Base-by-base conservation (phyloP, 2,888 invertebrate species). In the Listrodromus nycthemerus region DNA sequence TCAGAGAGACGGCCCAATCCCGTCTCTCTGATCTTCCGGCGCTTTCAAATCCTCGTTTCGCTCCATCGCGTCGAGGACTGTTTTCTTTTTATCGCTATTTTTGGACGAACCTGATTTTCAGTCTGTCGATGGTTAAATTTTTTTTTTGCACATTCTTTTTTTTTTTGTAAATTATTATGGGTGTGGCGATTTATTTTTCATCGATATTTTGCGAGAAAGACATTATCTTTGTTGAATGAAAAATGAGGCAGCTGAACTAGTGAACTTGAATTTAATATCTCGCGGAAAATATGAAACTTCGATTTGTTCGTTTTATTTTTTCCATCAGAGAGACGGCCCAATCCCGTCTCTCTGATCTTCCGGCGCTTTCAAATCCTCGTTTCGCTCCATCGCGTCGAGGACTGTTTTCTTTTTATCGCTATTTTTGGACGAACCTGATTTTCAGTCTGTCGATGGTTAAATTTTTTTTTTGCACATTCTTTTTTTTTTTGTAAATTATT, bases 261-360 rank as follows among this genome's bases (percentile, higher is more conserved):
- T n/a, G n/a, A n/a, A n/a, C n/a, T n/a, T n/a, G n/a, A n/a, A n/a
- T n/a, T n/a, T n/a, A n/a, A n/a, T n/a, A n/a, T n/a, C n/a, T n/a
- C n/a, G n/a, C n/a, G n/a, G n/a, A n/a, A n/a, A n/a, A n/a, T n/a
- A n/a, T n/a, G n/a, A n/a, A n/a, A n/a, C n/a, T n/a, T n/a, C n/a
- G n/a, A n/a, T n/a, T n/a, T n/a, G n/a, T n/a, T n/a, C n/a, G n/a
- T n/a, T n/a, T n/a, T n/a, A n/a, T n/a, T n/a, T n/a, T n/a, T n/a
- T 86, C 83, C 83, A 65, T 79, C 83, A 33, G 33, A 30, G 67
- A 30, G 50, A 52, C 33, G 19, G 69, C 19, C 5, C 21, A 50
- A 2, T 50, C 33, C n/a, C 50, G 30, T 52, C 10, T 45, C 70
- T 67, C 30, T 69, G 67, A 69, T 69, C 67, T 50, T 50, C 16